A percentile compares a stretch with the other conserved stretches of the same genome.
Conservation (phyloP, 2,797 vertebrate species). For the Catostomus latipinnis region DNA sequence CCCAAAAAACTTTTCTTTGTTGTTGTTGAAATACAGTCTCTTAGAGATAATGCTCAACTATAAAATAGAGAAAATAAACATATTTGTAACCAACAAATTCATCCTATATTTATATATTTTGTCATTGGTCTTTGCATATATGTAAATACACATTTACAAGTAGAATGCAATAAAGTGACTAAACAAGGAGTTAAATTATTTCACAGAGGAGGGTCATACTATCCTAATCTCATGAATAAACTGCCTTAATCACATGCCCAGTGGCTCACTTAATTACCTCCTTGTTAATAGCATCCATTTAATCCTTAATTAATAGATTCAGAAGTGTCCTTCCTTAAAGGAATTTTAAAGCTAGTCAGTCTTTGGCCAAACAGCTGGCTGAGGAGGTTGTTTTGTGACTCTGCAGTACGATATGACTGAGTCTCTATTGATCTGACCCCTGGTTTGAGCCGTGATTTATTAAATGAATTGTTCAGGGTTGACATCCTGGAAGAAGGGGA, state of each 20-base stretch:
- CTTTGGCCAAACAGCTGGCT: conserved; percentile 98
- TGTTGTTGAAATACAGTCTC: conserved; percentile 82
- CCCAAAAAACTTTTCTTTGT: conserved; percentile 65
- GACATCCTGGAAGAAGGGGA: conserved; percentile 83
- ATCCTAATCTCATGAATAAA: conserved; percentile 88
- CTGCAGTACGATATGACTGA: conserved; percentile 88
- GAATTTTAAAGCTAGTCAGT: conserved; percentile 99
- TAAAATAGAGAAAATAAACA: conserved; percentile 77
- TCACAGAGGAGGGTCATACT: conserved; percentile 90
- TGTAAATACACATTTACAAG: conserved; percentile 85
- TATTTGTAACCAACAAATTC: conserved; percentile 79
- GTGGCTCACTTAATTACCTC: conserved; percentile 71
- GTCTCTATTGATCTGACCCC: conserved; percentile 79
- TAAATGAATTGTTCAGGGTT: conserved; percentile 80
- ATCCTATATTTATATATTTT: conserved; percentile 83
- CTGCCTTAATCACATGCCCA: conserved; percentile 78
- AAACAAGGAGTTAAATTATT: conserved; percentile 80
- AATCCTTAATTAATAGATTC: conserved; percentile 86
- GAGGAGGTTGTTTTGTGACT: conserved; percentile 95
- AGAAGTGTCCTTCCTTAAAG: conserved; percentile 92
- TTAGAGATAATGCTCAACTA: conserved; percentile 76
- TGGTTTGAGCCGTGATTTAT: conserved; percentile 77
- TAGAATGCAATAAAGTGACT: conserved; percentile 85
- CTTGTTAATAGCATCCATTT: conserved; percentile 77
- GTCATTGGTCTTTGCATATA: conserved; percentile 83